Base-by-base conservation (phyloP, 2,113 vertebrate species). In the Sinocyclocheilus maitianheensis region DNA sequence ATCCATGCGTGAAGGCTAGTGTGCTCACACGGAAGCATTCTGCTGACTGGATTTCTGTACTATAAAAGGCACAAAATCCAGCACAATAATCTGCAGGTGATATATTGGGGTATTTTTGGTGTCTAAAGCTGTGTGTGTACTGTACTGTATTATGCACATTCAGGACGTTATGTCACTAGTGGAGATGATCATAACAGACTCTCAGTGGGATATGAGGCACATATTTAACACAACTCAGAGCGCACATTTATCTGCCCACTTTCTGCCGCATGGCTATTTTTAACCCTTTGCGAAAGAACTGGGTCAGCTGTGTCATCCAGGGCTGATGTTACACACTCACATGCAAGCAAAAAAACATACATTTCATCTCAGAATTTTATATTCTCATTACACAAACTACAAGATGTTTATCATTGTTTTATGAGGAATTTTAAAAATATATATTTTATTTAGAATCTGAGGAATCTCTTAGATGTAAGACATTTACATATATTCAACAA, bases 301-400 rank as follows among this genome's bases (percentile, higher is more conserved):
- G 84, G 84, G 84, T 78, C 84, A 78, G 4, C 46, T 30, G 22
- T 78, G 74, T 69, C 84, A 53, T 53, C 43, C 55, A 22, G n/a
- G 24, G 40, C 43, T 81, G 62, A 81, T 79, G 2, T 46, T 37
- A 65, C 51, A 75, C 55, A 46, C 37, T 4, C 40, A n/a, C 26
- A 14, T 46, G 14, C 72, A 48, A 24, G 24, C 83, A 12, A 75
- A 53, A 71, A 20, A 82, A 55, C 9, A 83, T 69, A 11, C 10
- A 22, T 40, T 22, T 72, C 9, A 40, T 18, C 34, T 37, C 13
- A 7, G 24, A 34, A n/a, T 22, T 60, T n/a, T 9, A 60, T 2
- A 22, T 60, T n/a, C 65, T 18, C 30, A 9, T 18, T 37, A 18
- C 14, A 37, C 65, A 37, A 69, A 67, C 24, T 65, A 65, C 5